Percentiles rank a stretch among this genome's conserved stretches.
These are phyloP conservation scores for Archips crataeganus DNA, from an alignment of 2,888 invertebrate species.

Conservation along the genomic window DNA sequence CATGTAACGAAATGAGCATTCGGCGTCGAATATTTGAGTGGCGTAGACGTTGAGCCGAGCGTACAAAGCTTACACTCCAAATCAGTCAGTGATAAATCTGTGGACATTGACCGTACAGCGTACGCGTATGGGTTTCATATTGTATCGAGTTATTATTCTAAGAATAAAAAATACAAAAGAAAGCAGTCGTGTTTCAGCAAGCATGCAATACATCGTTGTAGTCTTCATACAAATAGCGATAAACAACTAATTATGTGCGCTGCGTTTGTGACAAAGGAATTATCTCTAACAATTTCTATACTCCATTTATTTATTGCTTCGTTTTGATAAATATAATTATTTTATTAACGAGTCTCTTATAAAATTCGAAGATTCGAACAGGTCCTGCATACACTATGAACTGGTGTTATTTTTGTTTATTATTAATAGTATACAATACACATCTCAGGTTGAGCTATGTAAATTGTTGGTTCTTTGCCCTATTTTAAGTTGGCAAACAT, in stretches of 20 bases:
- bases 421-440: constrained; percentile 1
- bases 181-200: constrained; percentile 68
- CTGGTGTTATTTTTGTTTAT: background rate
- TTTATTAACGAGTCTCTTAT: constrained; percentile 22
- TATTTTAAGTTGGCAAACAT: background rate
- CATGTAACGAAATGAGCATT: too few relatives aligned
- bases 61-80: too few relatives aligned
- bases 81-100: background rate
- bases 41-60: too few relatives aligned
- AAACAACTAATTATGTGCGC: constrained; percentile 48
- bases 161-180: constrained; percentile 57
- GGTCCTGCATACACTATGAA: constrained; percentile 40
- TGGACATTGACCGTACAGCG: background rate
- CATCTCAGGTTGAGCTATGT: background rate
- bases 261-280: constrained; percentile 42
- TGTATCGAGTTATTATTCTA: constrained; percentile 1
- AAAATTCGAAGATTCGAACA: constrained; percentile 33
- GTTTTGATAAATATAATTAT: constrained; percentile 23
- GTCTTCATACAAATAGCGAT: constrained; percentile 48
- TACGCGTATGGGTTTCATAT: background rate
- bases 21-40: too few relatives aligned
- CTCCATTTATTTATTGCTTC: constrained; percentile 25
- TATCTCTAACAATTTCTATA: constrained; percentile 36
- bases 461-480: constrained; percentile 5
- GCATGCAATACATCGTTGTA: constrained; percentile 63